phyloP scores from a whole-genome alignment of 1,140 invertebrate genomes.

The Tetraneura akinire region DNA sequence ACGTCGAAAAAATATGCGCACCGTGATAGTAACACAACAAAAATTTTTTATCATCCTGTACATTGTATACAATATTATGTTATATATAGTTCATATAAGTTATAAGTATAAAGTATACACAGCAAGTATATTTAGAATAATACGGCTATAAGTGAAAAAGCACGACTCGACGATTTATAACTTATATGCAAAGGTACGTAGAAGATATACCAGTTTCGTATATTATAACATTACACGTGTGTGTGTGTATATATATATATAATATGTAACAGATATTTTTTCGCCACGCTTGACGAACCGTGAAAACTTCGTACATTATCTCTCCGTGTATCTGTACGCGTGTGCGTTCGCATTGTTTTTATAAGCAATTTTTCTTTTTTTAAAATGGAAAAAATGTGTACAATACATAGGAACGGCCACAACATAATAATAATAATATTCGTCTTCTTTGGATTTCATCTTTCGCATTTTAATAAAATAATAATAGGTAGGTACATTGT shows the following conservation, averaged over 20 bases:
- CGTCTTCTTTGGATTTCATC: neutral
- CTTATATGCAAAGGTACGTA: conserved; percentile 12
- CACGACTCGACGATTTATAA: conserved; percentile 48
- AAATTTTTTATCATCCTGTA: too few species aligned
- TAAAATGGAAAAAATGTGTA: too few species aligned
- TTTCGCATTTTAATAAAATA: neutral
- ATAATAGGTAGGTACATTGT: too few species aligned
- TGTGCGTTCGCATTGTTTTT: conserved; percentile 32
- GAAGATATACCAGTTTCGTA: too few species aligned
- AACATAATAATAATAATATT: neutral
- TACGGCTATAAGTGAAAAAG: conserved; percentile 14
- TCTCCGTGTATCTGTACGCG: conserved; percentile 30
- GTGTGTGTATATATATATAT: too few species aligned
- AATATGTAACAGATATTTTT: neutral
- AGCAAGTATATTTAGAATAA: neutral
- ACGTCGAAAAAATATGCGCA: too few species aligned
- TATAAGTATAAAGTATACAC: neutral
- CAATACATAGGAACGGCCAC: too few species aligned
- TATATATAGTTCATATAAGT: neutral
- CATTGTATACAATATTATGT: too few species aligned
- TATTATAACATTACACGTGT: too few species aligned
- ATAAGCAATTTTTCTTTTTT: conserved; percentile 14
- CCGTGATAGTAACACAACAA: too few species aligned
- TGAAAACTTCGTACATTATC: conserved; percentile 47
- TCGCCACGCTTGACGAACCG: conserved; percentile 49